Evolutionary conservation across 2,888 invertebrate species (phyloP).

Genomic region (Seladonia tumulorum): DNA sequence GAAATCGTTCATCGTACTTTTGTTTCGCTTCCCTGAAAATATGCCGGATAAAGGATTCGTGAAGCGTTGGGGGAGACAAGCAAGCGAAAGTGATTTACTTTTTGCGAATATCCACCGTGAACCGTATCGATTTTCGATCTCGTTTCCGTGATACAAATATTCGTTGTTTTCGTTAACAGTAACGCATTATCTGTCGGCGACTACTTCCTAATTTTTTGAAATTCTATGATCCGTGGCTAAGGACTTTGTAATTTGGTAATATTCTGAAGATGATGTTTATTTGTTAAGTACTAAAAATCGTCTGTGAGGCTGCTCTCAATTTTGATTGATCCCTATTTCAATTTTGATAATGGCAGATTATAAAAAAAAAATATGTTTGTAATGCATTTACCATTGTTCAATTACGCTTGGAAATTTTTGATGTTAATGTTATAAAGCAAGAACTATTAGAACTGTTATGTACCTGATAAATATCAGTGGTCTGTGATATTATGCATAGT

Average conservation of each 20-base stretch:
- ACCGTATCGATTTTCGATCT: not conserved
- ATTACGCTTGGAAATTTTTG: not conserved
- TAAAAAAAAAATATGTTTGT: not conserved
- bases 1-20: not conserved
- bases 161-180: not conserved
- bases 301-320: too few species aligned
- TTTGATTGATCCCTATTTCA: not conserved
- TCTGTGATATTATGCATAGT: not conserved
- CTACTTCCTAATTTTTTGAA: too few species aligned
- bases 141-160: not conserved
- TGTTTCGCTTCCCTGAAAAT: not conserved
- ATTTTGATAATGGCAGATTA: too few species aligned
- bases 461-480: not conserved
- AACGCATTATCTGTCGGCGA: too few species aligned
- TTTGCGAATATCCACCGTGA: slow-evolving; percentile 26
- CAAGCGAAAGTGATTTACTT: slow-evolving; percentile 44
- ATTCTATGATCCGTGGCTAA: too few species aligned
- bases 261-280: not conserved
- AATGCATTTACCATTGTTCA: not conserved
- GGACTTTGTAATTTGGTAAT: not conserved
- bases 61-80: not conserved
- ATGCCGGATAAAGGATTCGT: not conserved
- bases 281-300: not conserved
- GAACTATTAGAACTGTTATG: not conserved
- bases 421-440: not conserved